phyloP scores from a whole-genome alignment of 2,113 vertebrate species.

The Tringa solitaria region DNA sequence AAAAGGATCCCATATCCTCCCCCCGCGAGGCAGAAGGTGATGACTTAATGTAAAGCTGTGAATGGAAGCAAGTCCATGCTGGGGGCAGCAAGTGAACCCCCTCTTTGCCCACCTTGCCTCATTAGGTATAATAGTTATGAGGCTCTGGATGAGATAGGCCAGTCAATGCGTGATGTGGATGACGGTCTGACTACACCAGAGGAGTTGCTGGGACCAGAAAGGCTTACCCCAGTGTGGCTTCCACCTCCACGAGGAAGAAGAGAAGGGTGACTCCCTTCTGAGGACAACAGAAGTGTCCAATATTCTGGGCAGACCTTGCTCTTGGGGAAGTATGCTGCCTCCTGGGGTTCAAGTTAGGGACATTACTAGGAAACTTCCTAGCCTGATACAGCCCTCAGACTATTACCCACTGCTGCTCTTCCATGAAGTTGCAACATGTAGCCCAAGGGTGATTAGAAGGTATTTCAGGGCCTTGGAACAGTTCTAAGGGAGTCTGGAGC shows the following conservation, averaged over 20 bases:
- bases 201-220: not conserved
- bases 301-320: not conserved
- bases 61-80: not conserved
- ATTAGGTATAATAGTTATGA: not conserved
- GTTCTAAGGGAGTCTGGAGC: not conserved
- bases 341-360: not conserved
- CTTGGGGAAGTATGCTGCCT: not conserved
- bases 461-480: not conserved
- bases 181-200: not conserved
- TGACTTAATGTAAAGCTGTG: not conserved
- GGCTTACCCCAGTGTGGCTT: not conserved
- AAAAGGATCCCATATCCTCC: not conserved
- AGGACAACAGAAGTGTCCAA: not conserved
- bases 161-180: not conserved
- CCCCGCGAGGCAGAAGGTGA: not conserved
- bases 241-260: not conserved
- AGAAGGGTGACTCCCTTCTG: not conserved
- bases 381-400: not conserved
- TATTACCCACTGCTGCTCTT: not conserved
- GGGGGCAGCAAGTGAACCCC: not conserved
- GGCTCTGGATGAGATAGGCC: not conserved
- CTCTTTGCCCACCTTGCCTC: not conserved
- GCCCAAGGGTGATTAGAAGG: not conserved
- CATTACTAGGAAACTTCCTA: not conserved
- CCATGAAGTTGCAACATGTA: too few species aligned